Evolutionary conservation across 2,797 vertebrate genomes (phyloP).

Genomic region (Sylvilagus floridanus): DNA sequence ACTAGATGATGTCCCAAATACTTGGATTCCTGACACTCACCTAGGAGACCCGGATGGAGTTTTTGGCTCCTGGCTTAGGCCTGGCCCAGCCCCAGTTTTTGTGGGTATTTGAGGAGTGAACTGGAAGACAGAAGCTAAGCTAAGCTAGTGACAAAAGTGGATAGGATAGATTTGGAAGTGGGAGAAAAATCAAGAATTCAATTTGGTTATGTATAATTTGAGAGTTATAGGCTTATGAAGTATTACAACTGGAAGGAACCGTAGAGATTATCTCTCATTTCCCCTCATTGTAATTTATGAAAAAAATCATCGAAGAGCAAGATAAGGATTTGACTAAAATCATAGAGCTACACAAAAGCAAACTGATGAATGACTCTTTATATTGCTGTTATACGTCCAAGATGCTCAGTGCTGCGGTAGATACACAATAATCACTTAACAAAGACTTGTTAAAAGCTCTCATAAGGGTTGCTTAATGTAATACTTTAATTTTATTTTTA

Average conservation of each 20-base stretch:
- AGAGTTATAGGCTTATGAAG: background rate
- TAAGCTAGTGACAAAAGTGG: background rate
- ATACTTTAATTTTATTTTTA: background rate
- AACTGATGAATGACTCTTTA: background rate
- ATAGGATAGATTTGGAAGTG: background rate
- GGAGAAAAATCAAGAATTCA: background rate
- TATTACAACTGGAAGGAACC: background rate
- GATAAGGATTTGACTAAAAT: background rate
- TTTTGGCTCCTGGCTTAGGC: no score
- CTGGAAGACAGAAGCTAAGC: background rate
- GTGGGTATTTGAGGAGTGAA: no score
- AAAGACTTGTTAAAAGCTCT: constrained; percentile 11
- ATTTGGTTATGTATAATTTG: background rate
- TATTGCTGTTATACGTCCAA: background rate
- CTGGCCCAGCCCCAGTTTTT: no score
- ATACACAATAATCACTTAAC: background rate
- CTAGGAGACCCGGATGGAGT: no score
- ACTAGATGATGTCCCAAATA: no score
- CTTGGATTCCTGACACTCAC: no score
- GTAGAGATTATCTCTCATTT: background rate
- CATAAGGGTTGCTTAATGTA: background rate
- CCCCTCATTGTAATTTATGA: background rate
- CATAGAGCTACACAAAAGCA: background rate
- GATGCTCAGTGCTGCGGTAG: background rate
- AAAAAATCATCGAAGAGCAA: background rate